Conservation (phyloP, 1,140 invertebrate species). For the Cecropterus lyciades region DNA sequence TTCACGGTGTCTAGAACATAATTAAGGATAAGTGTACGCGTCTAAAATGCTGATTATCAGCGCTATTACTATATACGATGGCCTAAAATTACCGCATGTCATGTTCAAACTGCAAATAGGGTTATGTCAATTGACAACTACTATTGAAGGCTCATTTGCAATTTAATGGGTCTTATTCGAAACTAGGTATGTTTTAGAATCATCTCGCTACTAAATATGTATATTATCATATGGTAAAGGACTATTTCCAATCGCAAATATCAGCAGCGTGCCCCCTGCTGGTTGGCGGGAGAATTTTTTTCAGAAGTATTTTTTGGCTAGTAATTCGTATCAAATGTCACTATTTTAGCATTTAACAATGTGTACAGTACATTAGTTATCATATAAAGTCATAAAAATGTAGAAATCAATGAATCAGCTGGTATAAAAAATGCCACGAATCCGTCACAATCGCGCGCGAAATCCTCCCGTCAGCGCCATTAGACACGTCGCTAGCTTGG, state of each 20-base stretch:
- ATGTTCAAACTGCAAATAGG: constrained; percentile 78
- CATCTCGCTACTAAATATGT: constrained; percentile 38
- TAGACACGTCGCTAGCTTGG: constrained; percentile 83
- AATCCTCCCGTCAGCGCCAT: constrained; percentile 82
- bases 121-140: constrained; percentile 82
- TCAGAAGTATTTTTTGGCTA: constrained; percentile 52
- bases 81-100: constrained; percentile 81
- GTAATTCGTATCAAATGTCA: constrained; percentile 33
- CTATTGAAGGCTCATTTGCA: constrained; percentile 58
- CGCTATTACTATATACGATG: constrained; percentile 15
- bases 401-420: constrained; percentile 65
- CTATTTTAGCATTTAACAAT: constrained; percentile 49
- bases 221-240: constrained; percentile 45
- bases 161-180: constrained; percentile 47
- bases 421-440: constrained; percentile 81
- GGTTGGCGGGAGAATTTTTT: constrained; percentile 79
- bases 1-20: constrained; percentile 62
- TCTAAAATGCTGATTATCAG: constrained; percentile 1
- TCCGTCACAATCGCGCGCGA: constrained; percentile 83
- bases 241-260: constrained; percentile 45
- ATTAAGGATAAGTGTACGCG: constrained; percentile 43
- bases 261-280: constrained; percentile 75
- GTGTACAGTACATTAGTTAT: constrained; percentile 52
- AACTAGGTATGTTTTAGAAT: constrained; percentile 38
- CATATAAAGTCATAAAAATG: constrained; percentile 49